Evolutionary conservation across 2,888 invertebrate species (phyloP), one percentile per base, ranked within the genome.

Genomic region (Mesorhabditis sp.): DNA sequence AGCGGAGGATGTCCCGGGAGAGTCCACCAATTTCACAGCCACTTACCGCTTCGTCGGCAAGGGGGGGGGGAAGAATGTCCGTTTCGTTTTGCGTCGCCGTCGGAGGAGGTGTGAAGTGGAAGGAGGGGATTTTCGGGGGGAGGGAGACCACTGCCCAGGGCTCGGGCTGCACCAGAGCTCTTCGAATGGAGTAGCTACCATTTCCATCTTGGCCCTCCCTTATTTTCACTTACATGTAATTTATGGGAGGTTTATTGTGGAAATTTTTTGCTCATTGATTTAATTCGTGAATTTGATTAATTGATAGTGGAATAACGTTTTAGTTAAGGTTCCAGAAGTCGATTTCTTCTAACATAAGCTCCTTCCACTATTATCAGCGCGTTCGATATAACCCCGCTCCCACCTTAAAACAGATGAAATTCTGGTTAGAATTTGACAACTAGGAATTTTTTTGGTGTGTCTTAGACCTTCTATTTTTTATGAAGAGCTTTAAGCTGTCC

Each of bases 41-140:
- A 50, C 58, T 50, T 50, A 50, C 58, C 58, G n/a, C 58, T 50
- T 50, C n/a, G 28, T 50, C 58, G 58, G 58, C 58, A 50, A 50
- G 28, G 28, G 28, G 28, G 28, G 28, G 28, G 28, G 28, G 28
- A 28, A 50, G 58, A 50, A 50, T 50, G 58, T 50, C 58, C 58
- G 58, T 50, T 50, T 50, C 58, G 58, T 50, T 50, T 50, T 50
- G 58, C 58, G 58, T 50, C 58, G 7, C 28, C 28, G 28, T 28
- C 28, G 28, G 28, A 28, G 28, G n/a, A 50, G 58, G 58, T 50
- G 58, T 50, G 58, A 50, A 50, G 58, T 50, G 58, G 58, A 50
- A 50, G n/a, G 58, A n/a, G n/a, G 58, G 58, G 58, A n/a, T n/a
- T 13, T 13, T 13, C 10, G 58, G n/a, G 58, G 58, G 58, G 58